Evolutionary conservation across 2,888 invertebrate species (phyloP).

Genomic region (Heliothis peltigera): DNA sequence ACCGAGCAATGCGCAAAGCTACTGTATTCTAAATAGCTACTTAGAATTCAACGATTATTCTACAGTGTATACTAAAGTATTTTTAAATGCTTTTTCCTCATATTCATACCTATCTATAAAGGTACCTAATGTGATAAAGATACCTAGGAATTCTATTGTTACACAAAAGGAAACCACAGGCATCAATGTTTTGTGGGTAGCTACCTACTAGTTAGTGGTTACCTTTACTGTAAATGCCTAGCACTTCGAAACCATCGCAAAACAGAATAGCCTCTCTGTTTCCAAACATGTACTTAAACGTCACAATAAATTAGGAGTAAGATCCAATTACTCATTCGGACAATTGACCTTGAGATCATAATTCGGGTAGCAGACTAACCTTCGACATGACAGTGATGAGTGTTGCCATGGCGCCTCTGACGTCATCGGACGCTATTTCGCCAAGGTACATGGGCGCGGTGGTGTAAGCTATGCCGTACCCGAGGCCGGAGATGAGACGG

Average conservation of each 20-base stretch:
- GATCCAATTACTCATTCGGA: conserved; percentile 55
- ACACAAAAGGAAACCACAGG: conserved; percentile 19
- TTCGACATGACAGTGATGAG: conserved; percentile 90
- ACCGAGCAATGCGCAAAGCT: too few relatives aligned
- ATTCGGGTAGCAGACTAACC: conserved; percentile 68
- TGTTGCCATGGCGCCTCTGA: conserved; percentile 90
- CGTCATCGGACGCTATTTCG: conserved; percentile 90
- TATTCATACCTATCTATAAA: conserved; percentile 8
- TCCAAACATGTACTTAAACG: conserved; percentile 29
- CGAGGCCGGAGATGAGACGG: conserved; percentile 91
- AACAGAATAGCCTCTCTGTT: conserved; percentile 20
- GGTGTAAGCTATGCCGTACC: conserved; percentile 91
- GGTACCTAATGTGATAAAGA: conserved; percentile 13
- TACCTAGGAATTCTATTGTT: conserved; percentile 18
- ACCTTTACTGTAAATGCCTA: too few relatives aligned
- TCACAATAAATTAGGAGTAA: conserved; percentile 51
- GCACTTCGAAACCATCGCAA: conserved; percentile 16
- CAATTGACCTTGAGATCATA: conserved; percentile 31
- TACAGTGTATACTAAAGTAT: conserved; percentile 1
- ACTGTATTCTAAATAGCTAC: too few relatives aligned
- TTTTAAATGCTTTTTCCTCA: conserved; percentile 17
- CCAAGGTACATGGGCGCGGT: conserved; percentile 91
- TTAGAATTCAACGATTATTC: too few relatives aligned
- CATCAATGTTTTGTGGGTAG: conserved; percentile 7
- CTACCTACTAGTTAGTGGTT: not conserved